Conservation (phyloP, 2,888 invertebrate species). For the Hesperia comma region DNA sequence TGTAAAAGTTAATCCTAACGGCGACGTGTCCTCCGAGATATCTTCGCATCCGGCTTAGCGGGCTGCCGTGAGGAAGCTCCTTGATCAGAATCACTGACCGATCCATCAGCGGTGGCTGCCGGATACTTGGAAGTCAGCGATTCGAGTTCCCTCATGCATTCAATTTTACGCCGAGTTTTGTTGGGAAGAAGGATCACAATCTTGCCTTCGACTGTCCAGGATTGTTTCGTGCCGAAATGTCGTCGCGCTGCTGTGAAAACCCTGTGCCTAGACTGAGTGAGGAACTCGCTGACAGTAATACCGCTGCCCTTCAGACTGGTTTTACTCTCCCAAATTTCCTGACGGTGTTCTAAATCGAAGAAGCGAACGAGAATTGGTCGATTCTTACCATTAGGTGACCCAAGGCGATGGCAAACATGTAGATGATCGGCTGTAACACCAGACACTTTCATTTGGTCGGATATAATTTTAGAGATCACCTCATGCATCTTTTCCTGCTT, state of each 20-base stretch:
- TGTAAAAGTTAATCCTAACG: too few relatives aligned
- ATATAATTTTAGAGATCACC: background rate
- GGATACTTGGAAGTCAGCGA: too few relatives aligned
- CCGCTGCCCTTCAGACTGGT: background rate
- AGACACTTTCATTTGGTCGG: constrained; percentile 2
- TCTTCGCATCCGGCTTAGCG: too few relatives aligned
- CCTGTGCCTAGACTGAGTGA: background rate
- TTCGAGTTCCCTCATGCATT: background rate
- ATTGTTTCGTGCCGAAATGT: background rate
- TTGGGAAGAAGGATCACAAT: background rate
- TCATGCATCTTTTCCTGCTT: background rate
- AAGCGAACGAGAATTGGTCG: constrained; percentile 6
- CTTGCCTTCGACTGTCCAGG: background rate
- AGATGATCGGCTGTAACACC: background rate
- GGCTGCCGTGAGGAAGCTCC: too few relatives aligned
- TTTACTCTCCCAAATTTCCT: constrained; percentile 1
- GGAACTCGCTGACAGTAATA: constrained; percentile 1
- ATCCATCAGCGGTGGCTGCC: too few relatives aligned
- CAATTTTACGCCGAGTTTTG: background rate
- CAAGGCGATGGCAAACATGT: constrained; percentile 3
- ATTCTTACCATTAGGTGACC: background rate
- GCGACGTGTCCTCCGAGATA: too few relatives aligned
- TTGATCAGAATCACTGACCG: too few relatives aligned
- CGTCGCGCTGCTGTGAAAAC: background rate
- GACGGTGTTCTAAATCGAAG: background rate